Evolutionary conservation across 2,797 vertebrate genomes (phyloP), one percentile per base, ranked within the genome.

Genomic region (Enteromius trimaculatus): DNA sequence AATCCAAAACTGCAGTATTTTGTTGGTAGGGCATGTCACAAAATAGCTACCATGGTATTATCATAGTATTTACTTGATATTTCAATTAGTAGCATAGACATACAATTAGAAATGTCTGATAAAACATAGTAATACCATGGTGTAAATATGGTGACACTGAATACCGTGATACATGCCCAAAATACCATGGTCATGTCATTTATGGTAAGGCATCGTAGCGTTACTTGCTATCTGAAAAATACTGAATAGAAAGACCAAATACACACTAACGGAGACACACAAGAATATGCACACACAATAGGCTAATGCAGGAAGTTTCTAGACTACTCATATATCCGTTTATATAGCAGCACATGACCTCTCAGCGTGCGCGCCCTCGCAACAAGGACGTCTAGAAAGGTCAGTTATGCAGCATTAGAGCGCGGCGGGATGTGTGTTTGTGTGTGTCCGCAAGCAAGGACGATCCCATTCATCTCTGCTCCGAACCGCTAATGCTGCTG

Each of bases 401-500:
- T 82, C 65, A 55, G 79, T 70, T 68, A 29, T 60, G 69, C 70
- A 81, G 80, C 80, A 76, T 66, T 75, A 75, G 58, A 39, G 47
- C 34, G 13, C 70, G 3, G 14, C 14, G 13, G 51, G 37, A 42
- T 23, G 42, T 64, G 26, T 37, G 69, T 65, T 31, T 81, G 53
- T 72, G 68, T 64, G 69, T 74, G 39, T 81, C 58, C 29, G 44
- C 44, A 39, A 74, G 42, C 69, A 81, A 81, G 80, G 80, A 74
- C 58, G 70, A 81, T 47, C 34, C 47, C 71, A 76, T 82, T 76
- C 71, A 82, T 82, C 81, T 76, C 62, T 68, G 44, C 81, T 58
- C 47, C 7, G 14, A 26, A 29, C 47, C 23, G 19, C 77, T 80
- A 68, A 66, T 70, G 70, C 70, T 76, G 78, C 78, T 76, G 71